Evolutionary conservation across 2,888 invertebrate species (phyloP), one percentile per base, ranked within the genome.

Genomic region (Leistus spinibarbis): DNA sequence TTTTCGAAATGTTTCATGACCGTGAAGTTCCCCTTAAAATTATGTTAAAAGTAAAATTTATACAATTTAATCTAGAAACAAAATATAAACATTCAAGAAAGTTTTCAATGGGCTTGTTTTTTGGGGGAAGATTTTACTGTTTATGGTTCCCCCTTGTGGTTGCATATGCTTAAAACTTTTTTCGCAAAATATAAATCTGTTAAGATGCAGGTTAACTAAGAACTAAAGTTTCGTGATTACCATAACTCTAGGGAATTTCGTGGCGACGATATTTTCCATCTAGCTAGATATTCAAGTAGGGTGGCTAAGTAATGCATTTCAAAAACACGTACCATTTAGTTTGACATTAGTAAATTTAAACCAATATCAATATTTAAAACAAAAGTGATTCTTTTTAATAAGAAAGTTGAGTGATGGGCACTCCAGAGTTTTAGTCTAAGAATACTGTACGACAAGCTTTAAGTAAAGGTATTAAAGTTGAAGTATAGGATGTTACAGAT

Each of bases 91-190:
- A 40, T 40, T 5, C 40, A 10, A 40, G n/a, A 40, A 40, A 40
- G 40, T 40, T 40, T 40, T 40, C 40, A 40, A 40, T 40, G 40
- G 5, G 40, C 40, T 10, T 40, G 40, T 40, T 40, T 40, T 27
- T 40, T 40, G 40, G 13, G 40, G 40, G 3, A 40, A 13, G 13
- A 40, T 40, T 40, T 40, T 7, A 40, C 40, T 40, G 40, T 40
- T 40, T 40, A 20, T 62, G 22, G 22, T 20, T 4, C 62, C 24
- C n/a, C 62, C 24, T 24, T 24, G 54, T 57, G 19, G 69, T 60
- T 24, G 69, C 60, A 69, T 69, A 69, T 40, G 53, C 60, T 69
- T 69, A 69, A 68, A 69, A 69, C 69, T 69, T 69, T 69, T 69
- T 69, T 60, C 57, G 69, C 23, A 24, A 40, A 69, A 69, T 69